Evolutionary conservation across 2,797 vertebrate species (phyloP).

Genomic region (Gallirallus australis): DNA sequence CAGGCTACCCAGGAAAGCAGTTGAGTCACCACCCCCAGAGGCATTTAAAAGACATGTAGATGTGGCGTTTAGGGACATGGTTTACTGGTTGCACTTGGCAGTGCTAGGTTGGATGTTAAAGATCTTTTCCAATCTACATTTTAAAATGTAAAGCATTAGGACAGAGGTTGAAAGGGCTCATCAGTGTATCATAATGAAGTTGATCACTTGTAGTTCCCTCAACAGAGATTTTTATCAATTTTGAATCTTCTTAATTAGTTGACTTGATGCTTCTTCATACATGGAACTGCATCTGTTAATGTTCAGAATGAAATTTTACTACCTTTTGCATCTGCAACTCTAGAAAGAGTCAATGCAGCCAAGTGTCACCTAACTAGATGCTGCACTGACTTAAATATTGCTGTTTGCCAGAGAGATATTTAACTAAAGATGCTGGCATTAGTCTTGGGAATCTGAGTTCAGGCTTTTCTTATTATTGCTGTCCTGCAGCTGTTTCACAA

Average conservation of each 20-base stretch:
- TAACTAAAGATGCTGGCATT: background rate
- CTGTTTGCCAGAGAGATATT: background rate
- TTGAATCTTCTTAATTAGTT: background rate
- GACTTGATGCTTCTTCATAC: background rate
- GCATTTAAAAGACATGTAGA: too few relatives aligned
- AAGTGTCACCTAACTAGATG: background rate
- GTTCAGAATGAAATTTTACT: background rate
- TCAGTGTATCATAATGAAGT: background rate
- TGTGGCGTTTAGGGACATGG: too few relatives aligned
- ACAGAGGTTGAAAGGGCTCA: background rate
- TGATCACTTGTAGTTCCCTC: background rate
- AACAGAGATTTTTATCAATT: background rate
- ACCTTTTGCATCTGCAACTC: background rate
- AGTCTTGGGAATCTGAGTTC: background rate
- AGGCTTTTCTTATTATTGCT: background rate
- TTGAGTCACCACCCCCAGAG: too few relatives aligned
- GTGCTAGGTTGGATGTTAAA: too few relatives aligned
- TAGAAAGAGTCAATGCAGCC: background rate
- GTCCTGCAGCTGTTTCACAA: constrained; percentile 6
- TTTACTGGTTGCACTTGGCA: too few relatives aligned
- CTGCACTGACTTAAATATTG: background rate
- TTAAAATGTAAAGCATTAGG: background rate
- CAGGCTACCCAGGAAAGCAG: too few relatives aligned
- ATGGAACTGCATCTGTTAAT: background rate
- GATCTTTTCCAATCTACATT: background rate